Evolutionary conservation across 1,140 invertebrate genomes (phyloP).

Genomic region (Alviniconcha marisindica): DNA sequence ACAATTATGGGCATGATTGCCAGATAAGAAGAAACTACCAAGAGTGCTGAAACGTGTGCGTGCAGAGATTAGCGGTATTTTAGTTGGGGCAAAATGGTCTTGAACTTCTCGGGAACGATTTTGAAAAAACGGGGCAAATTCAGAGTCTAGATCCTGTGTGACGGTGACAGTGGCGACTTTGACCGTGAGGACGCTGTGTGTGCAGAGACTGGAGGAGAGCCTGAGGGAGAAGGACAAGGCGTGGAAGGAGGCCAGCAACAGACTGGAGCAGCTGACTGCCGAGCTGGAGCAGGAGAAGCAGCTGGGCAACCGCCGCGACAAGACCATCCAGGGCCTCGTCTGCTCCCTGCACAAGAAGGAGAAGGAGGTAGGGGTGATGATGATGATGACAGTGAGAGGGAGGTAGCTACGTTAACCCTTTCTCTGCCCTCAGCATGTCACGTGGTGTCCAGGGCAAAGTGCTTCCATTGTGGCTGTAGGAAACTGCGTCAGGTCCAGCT

Average conservation of each 20-base stretch:
- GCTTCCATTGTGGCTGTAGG: background rate
- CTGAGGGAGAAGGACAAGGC: constrained; percentile 30
- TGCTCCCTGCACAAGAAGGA: constrained; percentile 48
- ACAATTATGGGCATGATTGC: no score
- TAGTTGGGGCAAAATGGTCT: no score
- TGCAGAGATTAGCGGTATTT: no score
- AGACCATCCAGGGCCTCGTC: constrained; percentile 58
- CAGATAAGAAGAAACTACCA: no score
- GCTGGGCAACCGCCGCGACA: constrained; percentile 48
- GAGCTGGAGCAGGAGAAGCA: constrained; percentile 46
- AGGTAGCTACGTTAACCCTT: constrained; percentile 17
- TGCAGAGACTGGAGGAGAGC: constrained; percentile 27
- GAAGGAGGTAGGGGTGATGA: constrained; percentile 51
- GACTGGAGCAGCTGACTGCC: constrained; percentile 40
- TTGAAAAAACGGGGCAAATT: no score
- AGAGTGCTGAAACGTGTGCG: no score
- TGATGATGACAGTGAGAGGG: background rate
- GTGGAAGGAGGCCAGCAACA: constrained; percentile 43
- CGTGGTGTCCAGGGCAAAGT: constrained; percentile 15
- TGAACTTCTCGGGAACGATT: no score
- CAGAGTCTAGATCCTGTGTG: no score
- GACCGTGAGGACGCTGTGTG: background rate
- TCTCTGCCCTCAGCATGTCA: no score
- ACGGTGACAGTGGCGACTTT: no score
- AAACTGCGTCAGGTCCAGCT: background rate